A percentile compares a stretch with the other conserved stretches of the same genome.
Conservation (phyloP, 1,140 invertebrate genomes). For the Drosophila leontia region DNA sequence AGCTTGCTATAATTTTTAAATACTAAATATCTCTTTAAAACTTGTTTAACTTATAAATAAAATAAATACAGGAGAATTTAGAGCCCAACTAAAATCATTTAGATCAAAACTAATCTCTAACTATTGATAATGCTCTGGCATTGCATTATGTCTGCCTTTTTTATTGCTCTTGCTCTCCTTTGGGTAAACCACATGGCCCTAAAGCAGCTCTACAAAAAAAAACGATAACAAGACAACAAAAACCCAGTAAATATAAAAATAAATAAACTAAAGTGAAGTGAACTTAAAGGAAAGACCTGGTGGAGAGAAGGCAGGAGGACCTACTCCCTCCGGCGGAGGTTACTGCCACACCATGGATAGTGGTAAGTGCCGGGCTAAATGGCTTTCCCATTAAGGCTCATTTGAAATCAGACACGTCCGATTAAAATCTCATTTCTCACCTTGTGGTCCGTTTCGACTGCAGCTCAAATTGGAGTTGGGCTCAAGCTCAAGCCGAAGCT, state of each 20-base stretch:
- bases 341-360: conserved; percentile 42
- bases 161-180: conserved; percentile 12
- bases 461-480: conserved; percentile 72
- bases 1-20: background rate
- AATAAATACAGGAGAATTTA: too few relatives aligned
- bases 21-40: background rate
- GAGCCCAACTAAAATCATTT: too few relatives aligned
- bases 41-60: background rate
- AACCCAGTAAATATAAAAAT: conserved; percentile 51
- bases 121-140: conserved; percentile 8
- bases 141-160: conserved; percentile 12
- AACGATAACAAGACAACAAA: conserved; percentile 48
- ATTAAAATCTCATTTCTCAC: conserved; percentile 85
- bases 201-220: conserved; percentile 21
- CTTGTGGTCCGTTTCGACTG: conserved; percentile 72
- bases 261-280: conserved; percentile 57
- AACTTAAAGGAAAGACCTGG: conserved; percentile 26
- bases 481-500: conserved; percentile 27
- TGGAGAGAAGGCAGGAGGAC: background rate
- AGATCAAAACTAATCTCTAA: conserved; percentile 22
- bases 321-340: conserved; percentile 27
- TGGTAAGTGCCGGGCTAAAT: conserved; percentile 76
- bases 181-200: conserved; percentile 2
- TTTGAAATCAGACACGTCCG: conserved; percentile 85
- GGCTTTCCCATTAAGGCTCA: conserved; percentile 85